These are phyloP conservation scores for Ciconia nigra DNA, from an alignment of 2,797 vertebrate species.

Conservation along the genomic window DNA sequence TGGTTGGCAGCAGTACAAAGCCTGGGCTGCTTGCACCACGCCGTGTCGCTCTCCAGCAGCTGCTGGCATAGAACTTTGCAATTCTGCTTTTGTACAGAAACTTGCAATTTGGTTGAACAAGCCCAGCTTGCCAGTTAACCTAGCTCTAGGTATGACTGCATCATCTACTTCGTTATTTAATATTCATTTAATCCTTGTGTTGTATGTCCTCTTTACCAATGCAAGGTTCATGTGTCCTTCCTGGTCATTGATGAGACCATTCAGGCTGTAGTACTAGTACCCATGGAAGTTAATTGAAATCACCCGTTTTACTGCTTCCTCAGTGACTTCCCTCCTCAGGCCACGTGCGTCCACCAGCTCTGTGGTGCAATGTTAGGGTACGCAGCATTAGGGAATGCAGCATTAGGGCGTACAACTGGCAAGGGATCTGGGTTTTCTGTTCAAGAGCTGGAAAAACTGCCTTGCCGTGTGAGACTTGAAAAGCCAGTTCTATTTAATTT, in stretches of 20 bases:
- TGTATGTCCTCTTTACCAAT: background rate
- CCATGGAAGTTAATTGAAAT: background rate
- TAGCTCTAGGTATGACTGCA: background rate
- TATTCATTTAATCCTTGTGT: background rate
- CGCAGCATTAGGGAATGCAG: accelerated
- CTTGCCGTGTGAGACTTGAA: too few relatives aligned
- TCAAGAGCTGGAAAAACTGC: background rate
- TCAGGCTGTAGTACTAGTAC: background rate
- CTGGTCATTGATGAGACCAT: background rate
- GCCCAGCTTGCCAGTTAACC: background rate
- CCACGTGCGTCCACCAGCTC: background rate
- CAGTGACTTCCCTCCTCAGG: background rate
- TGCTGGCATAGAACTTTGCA: background rate
- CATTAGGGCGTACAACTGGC: accelerated
- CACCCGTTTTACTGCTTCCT: too few relatives aligned
- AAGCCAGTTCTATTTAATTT: background rate
- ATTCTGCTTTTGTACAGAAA: background rate
- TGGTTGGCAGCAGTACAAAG: background rate
- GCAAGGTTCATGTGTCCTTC: background rate
- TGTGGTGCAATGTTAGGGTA: too few relatives aligned
- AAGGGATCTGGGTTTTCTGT: background rate
- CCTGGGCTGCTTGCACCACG: background rate
- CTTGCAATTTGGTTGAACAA: background rate
- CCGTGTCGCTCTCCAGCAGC: background rate
- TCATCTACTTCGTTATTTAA: background rate